Evolutionary conservation across 2,797 vertebrate genomes (phyloP), one percentile per base, ranked within the genome.

Genomic region (Sebastes hubbsi): DNA sequence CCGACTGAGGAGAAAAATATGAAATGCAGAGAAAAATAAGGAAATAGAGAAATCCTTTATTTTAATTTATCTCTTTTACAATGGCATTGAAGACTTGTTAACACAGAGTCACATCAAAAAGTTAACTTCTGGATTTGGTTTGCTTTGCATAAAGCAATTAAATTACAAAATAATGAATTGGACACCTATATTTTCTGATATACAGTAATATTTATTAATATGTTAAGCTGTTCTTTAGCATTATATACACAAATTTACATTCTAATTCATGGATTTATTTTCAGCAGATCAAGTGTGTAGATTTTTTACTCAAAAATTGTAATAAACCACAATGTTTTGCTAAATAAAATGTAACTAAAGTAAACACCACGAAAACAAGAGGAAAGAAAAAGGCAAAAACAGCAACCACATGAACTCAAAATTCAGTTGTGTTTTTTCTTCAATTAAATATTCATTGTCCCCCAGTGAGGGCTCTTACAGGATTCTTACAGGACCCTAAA

Each of bases 371-470:
- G 2, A 11, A 18, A 12, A 66, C 16, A 66, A 25, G 22, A 25
- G 2, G 32, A 8, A 24, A 12, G 32, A 42, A 38, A 64, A 38
- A 25, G 7, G 20, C 36, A 60, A 65, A 65, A 64, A 42, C 36
- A 42, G 4, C 14, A 63, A 38, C 22, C 61, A 8, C 22, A 65
- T 27, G n/a, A 65, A 46, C 16, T 20, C 0, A 20, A 46, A 42
- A 65, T 65, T 5, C 8, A 29, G 22, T 49, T 63, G 61, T 38
- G 22, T 27, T 63, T 18, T 42, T 55, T 29, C n/a, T 29, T 55
- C 18, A 30, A 25, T 56, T 0, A 61, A 85, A 82, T 80, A 86
- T 84, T 69, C 14, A 85, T 78, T 14, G 36, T 30, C 60, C 72
- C 72, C 71, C 34, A 60, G 9, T 34, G 62, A 8, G 30, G 54